A percentile compares a stretch with the other conserved stretches of the same genome.
phyloP scores from a whole-genome alignment of 1,140 invertebrate genomes.

The Calycopis cecrops region DNA sequence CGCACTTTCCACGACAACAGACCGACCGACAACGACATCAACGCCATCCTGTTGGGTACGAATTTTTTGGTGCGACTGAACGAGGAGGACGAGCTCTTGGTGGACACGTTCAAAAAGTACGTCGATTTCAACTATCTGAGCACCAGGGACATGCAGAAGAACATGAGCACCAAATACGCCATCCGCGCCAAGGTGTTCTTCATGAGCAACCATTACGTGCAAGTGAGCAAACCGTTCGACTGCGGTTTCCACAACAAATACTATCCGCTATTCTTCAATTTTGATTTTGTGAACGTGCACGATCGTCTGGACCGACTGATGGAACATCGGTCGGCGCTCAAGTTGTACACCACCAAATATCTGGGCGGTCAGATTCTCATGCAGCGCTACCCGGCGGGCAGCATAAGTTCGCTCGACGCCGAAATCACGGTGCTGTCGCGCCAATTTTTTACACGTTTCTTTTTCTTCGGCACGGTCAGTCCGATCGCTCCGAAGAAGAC shows the following conservation, averaged over 20 bases:
- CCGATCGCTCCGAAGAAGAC: neutral
- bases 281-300: slow-evolving; percentile 10
- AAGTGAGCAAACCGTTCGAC: slow-evolving; percentile 11
- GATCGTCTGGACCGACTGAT: neutral
- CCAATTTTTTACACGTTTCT: slow-evolving; percentile 8
- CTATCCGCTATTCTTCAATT: slow-evolving; percentile 10
- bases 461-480: neutral
- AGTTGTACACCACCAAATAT: slow-evolving; percentile 8
- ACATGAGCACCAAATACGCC: slow-evolving; percentile 14
- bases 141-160: slow-evolving; percentile 15
- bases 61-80: no score
- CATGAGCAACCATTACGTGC: slow-evolving; percentile 12
- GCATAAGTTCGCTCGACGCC: no score
- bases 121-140: slow-evolving; percentile 15
- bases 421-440: slow-evolving; percentile 2
- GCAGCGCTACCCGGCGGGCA: neutral
- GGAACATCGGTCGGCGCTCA: slow-evolving; percentile 8
- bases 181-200: slow-evolving; percentile 11
- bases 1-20: slow-evolving; percentile 11
- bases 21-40: slow-evolving; percentile 9
- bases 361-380: slow-evolving; percentile 10
- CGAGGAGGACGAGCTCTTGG: slow-evolving; percentile 5
- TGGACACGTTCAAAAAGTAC: slow-evolving; percentile 12
- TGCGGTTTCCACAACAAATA: slow-evolving; percentile 11
- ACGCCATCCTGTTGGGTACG: slow-evolving; percentile 9